Conservation (phyloP, 2,113 vertebrate species). For the Alligator mississippiensis region DNA sequence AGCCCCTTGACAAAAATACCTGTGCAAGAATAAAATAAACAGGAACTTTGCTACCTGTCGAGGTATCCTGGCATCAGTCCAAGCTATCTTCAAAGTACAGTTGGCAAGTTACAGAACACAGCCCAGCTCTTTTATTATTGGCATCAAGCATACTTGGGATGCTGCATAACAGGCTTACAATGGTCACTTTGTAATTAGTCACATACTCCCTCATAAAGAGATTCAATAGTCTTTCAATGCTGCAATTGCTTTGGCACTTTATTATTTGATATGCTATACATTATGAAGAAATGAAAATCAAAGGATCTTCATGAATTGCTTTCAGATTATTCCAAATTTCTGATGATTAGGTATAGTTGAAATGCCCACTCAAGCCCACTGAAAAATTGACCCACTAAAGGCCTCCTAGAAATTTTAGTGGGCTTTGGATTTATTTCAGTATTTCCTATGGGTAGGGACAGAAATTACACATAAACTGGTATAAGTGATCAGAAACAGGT, state of each 20-base stretch:
- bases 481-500: no score
- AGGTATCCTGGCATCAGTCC: not conserved
- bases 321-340: not conserved
- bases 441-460: not conserved
- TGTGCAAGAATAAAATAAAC: constrained; percentile 42
- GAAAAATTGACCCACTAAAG: no score
- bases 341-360: not conserved
- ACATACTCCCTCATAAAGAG: not conserved
- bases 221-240: accelerated
- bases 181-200: not conserved
- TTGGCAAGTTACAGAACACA: not conserved
- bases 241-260: not conserved
- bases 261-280: not conserved
- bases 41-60: constrained; percentile 29
- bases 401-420: not conserved
- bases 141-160: not conserved
- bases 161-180: not conserved
- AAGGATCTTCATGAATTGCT: not conserved
- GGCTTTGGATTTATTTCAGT: not conserved
- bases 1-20: constrained; percentile 13
- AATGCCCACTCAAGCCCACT: not conserved
- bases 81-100: not conserved
- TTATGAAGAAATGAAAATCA: not conserved
- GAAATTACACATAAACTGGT: no score
- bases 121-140: not conserved